Percentiles rank a stretch among this genome's conserved stretches.
Evolutionary conservation across 2,797 vertebrate genomes (phyloP).

Genomic region (Stomatorhinus walkeri): DNA sequence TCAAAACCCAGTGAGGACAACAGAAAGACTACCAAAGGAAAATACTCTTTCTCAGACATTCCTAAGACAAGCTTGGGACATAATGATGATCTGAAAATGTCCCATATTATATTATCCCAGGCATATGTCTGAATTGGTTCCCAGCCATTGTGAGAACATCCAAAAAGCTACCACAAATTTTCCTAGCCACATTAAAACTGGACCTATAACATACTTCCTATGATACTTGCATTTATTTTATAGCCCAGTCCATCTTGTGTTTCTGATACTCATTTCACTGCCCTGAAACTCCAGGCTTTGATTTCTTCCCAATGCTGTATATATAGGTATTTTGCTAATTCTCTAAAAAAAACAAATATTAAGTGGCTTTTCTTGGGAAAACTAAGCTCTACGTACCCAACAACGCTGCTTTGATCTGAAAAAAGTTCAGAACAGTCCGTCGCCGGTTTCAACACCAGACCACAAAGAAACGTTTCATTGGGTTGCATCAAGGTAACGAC

Average conservation of each 20-base stretch:
- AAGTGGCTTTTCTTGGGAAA: background rate
- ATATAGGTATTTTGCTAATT: background rate
- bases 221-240: background rate
- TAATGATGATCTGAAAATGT: background rate
- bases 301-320: background rate
- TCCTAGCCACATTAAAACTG: background rate
- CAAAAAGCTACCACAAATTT: background rate
- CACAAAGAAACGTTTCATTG: background rate
- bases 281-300: background rate
- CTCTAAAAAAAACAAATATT: background rate
- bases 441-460: background rate
- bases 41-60: background rate
- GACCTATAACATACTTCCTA: background rate
- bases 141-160: background rate
- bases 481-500: constrained; percentile 3
- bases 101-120: background rate
- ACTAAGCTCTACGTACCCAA: background rate
- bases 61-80: background rate
- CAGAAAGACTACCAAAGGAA: background rate
- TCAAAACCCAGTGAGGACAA: background rate
- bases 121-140: background rate
- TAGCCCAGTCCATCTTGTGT: background rate
- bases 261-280: background rate
- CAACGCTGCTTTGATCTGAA: background rate
- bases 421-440: background rate